Evolutionary conservation across 1,140 invertebrate genomes (phyloP), one percentile per base, ranked within the genome.

Genomic region (Dreissena rostriformis): DNA sequence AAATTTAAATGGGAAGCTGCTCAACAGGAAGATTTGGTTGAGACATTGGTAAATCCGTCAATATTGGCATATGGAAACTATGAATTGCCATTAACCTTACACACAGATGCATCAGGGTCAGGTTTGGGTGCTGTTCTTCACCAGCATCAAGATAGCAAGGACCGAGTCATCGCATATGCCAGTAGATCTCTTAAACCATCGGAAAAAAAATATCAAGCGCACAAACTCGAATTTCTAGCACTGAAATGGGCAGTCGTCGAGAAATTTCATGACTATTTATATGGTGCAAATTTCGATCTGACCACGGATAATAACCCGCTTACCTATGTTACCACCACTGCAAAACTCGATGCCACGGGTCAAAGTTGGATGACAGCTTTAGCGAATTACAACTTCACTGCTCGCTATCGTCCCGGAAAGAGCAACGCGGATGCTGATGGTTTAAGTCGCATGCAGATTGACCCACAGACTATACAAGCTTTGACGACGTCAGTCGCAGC

Each of bases 201-300:
- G 15, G 78, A 86, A 52, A 28, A 24, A 0, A 78, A 57, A 7
- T 80, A 80, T 22, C 66, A 66, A 28, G 81, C 81, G 8, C 57
- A 84, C 29, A 71, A 79, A 49, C 73, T 84, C 15, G 82, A 86
- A 65, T 86, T 84, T 49, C 53, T 80, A 17, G 76, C 75, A 24
- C 39, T 86, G 19, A 83, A 86, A 24, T 86, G 86, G 85, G 26
- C 85, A 8, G 65, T 86, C 2, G 70, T 81, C 15, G 80, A 88
- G 1, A 88, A 88, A 51, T 88, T 88, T 68, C 61, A 84, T 22
- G 84, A 86, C 78, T 88, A 86, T 61, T 39, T 88, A n/a, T 84
- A 84, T 55, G 75, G 75, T 19, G 22, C 51, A 15, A 57, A 22
- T 19, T 85, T 85, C 53, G 61, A 52, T 19, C 79, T 88, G 12